These are phyloP conservation scores for Oreochromis spilurus DNA, from an alignment of 2,113 vertebrate species.

Conservation along the genomic window DNA sequence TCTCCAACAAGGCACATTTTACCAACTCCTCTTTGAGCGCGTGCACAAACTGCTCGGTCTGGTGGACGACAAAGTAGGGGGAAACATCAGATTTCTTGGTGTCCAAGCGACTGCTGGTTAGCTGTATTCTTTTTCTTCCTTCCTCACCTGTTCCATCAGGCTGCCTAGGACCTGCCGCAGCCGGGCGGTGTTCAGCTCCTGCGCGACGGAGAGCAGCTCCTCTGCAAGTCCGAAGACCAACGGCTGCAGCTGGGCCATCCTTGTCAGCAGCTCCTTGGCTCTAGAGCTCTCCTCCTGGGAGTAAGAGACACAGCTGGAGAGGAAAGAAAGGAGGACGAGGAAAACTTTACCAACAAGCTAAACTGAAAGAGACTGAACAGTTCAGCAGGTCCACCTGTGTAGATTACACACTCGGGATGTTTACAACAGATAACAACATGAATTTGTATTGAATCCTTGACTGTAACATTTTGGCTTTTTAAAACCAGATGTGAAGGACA, in stretches of 20 bases:
- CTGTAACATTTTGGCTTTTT: background rate
- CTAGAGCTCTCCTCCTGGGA: slow-evolving; percentile 36
- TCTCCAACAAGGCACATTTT: slow-evolving; percentile 78
- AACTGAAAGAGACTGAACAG: rapidly evolving
- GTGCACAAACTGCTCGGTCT: slow-evolving; percentile 85
- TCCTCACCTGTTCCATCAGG: slow-evolving; percentile 27
- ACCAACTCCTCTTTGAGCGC: slow-evolving; percentile 88
- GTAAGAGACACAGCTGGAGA: background rate
- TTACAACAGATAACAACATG: background rate
- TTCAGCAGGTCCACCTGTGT: background rate
- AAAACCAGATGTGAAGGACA: background rate
- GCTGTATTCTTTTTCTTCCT: background rate
- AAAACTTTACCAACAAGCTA: background rate
- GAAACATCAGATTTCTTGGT: background rate
- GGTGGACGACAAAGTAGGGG: background rate
- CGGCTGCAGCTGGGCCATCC: slow-evolving; percentile 46
- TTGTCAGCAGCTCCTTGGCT: slow-evolving; percentile 36
- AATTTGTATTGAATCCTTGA: rapidly evolving
- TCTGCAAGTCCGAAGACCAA: slow-evolving; percentile 46
- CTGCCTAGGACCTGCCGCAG: slow-evolving; percentile 28
- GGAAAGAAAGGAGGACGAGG: background rate
- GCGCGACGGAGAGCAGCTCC: slow-evolving; percentile 50
- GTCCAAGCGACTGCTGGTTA: slow-evolving; percentile 31
- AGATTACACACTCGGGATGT: background rate
- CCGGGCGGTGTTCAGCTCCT: background rate